phyloP scores from a whole-genome alignment of 1,140 invertebrate genomes.

The Apis florea region DNA sequence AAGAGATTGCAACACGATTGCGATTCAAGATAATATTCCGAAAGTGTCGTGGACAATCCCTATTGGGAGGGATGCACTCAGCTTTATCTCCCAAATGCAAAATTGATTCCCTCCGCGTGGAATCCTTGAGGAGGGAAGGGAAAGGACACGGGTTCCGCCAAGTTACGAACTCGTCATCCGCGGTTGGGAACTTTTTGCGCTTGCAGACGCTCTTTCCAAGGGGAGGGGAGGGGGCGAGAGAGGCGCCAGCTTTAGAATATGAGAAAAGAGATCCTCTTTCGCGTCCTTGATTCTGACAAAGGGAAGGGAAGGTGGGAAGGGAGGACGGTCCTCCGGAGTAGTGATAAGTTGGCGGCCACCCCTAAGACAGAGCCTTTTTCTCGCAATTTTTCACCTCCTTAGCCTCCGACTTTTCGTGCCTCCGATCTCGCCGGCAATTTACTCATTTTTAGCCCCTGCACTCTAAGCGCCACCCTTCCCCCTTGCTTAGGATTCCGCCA shows the following conservation, averaged over 20 bases:
- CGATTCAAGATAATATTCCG: neutral
- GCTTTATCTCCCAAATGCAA: constrained; percentile 46
- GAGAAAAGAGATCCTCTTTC: constrained; percentile 66
- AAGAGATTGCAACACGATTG: neutral
- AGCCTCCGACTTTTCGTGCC: constrained; percentile 53
- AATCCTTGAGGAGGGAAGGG: constrained; percentile 6
- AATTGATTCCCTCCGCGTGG: constrained; percentile 50
- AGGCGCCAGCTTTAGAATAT: constrained; percentile 68
- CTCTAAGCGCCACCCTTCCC: neutral
- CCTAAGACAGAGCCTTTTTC: constrained; percentile 64
- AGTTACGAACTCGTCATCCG: constrained; percentile 56
- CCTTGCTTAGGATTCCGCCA: neutral
- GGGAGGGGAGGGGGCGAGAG: constrained; percentile 28
- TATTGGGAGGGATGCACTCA: neutral
- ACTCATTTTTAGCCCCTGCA: constrained; percentile 57
- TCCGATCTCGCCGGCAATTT: constrained; percentile 59
- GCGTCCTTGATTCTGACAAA: constrained; percentile 68
- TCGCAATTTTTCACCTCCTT: constrained; percentile 67
- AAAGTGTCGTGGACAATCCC: neutral
- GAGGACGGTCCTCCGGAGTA: constrained; percentile 59
- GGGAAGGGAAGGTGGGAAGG: constrained; percentile 57
- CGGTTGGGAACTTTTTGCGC: constrained; percentile 61
- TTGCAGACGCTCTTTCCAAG: constrained; percentile 57
- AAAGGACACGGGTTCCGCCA: constrained; percentile 45
- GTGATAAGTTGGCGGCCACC: constrained; percentile 61